Conservation (phyloP, 2,113 vertebrate genomes). For the Lasiurus borealis region DNA sequence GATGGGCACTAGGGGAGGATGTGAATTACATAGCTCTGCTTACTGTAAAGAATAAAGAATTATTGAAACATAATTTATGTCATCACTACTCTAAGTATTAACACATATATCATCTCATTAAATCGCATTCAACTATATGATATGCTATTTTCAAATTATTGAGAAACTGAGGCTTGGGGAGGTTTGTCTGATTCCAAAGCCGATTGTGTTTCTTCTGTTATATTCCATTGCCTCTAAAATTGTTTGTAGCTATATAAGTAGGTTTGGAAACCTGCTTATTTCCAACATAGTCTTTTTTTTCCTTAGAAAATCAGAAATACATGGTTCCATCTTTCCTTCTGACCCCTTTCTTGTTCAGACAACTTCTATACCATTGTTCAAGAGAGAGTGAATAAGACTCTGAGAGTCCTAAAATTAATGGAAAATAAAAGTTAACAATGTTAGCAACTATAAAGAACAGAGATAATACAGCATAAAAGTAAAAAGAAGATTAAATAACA, state of each 20-base stretch:
- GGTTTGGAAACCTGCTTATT: slow-evolving; percentile 5
- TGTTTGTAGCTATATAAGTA: slow-evolving; percentile 20
- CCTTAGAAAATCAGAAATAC: background rate
- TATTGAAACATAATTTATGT: background rate
- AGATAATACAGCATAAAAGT: slow-evolving; percentile 29
- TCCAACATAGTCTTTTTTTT: background rate
- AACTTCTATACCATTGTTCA: no score
- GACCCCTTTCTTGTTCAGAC: background rate
- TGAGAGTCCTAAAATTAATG: slow-evolving; percentile 11
- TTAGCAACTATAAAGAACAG: background rate
- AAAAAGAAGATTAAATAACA: slow-evolving; percentile 35
- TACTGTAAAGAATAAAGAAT: background rate
- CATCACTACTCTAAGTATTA: background rate
- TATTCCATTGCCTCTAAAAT: background rate
- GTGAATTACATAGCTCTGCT: background rate
- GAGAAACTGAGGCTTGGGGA: background rate
- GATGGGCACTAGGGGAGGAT: background rate
- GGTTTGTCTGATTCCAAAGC: background rate
- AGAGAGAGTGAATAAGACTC: background rate
- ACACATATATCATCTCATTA: background rate
- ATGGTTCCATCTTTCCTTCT: background rate
- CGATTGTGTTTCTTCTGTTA: background rate
- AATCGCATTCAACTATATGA: background rate
- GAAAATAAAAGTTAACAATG: slow-evolving; percentile 39
- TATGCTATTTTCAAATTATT: slow-evolving; percentile 30